These are phyloP conservation scores for Ditylenchus dipsaci DNA, from an alignment of 1,140 invertebrate genomes.

Conservation along the genomic window DNA sequence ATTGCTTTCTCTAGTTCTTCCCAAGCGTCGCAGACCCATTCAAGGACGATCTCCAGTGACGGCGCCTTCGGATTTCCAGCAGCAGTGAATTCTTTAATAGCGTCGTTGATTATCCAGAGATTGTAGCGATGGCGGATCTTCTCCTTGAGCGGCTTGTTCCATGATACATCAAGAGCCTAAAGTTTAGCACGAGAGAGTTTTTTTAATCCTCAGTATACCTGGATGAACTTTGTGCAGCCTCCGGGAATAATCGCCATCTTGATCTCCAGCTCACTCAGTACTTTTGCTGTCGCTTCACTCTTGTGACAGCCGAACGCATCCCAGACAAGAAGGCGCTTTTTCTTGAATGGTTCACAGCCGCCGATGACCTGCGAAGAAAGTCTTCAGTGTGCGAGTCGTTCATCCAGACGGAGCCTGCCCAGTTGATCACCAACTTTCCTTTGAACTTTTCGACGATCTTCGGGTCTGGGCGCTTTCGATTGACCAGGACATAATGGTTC, in stretches of 20 bases:
- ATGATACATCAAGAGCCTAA: background rate
- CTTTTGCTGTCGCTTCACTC: background rate
- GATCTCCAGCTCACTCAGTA: background rate
- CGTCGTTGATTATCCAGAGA: background rate
- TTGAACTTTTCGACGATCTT: too few species aligned
- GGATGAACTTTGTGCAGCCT: background rate
- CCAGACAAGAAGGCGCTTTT: too few species aligned
- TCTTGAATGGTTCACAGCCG: background rate
- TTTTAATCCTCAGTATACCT: background rate
- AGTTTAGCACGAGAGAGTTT: background rate
- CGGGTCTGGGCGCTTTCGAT: too few species aligned
- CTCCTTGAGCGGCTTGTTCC: background rate
- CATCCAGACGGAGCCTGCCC: too few species aligned
- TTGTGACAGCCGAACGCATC: too few species aligned
- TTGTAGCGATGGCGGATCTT: background rate
- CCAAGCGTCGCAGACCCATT: constrained; percentile 1
- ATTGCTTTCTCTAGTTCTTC: background rate
- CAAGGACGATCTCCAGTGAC: background rate
- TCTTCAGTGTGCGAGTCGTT: background rate
- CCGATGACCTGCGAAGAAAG: background rate
- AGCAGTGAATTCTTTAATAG: background rate
- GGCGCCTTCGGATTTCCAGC: background rate
- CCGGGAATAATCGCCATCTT: background rate
- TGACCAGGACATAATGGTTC: too few species aligned
- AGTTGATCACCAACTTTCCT: too few species aligned